Evolutionary conservation across 2,113 vertebrate species (phyloP).

Genomic region (Ammospiza nelsoni): DNA sequence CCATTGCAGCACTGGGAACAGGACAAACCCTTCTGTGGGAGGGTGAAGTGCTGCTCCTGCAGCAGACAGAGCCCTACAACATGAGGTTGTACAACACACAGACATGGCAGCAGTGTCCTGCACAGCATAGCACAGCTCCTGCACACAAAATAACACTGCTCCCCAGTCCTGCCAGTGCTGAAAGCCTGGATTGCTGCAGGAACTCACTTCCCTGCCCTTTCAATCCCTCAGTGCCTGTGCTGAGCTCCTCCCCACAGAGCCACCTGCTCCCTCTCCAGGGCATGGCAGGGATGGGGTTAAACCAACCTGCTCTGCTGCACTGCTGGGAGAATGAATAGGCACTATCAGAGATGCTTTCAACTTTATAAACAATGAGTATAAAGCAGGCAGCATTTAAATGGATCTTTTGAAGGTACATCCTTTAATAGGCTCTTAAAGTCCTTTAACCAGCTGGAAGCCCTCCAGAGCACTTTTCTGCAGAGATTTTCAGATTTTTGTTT

Average conservation of each 20-base stretch:
- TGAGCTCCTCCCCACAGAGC: not conserved
- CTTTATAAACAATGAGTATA: constrained; percentile 44
- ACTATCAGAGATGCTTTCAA: constrained; percentile 36
- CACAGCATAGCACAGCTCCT: not conserved
- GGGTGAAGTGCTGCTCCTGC: not conserved
- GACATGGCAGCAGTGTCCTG: not conserved
- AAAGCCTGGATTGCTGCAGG: not conserved
- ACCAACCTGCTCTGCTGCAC: not conserved
- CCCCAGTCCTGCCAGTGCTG: accelerated
- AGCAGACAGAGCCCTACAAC: not conserved
- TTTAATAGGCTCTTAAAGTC: constrained; percentile 41
- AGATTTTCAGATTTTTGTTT: constrained; percentile 32
- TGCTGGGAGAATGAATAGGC: constrained; percentile 39
- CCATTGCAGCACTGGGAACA: not conserved
- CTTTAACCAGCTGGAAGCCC: constrained; percentile 49
- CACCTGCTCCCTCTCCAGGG: not conserved
- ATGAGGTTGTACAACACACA: accelerated
- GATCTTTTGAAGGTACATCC: constrained; percentile 54
- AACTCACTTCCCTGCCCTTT: not conserved
- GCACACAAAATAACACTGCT: not conserved
- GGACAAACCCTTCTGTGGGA: not conserved
- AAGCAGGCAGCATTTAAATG: constrained; percentile 51
- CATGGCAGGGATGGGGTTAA: constrained; percentile 13
- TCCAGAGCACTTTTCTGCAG: constrained; percentile 33
- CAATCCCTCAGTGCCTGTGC: not conserved